Percentiles rank a stretch among this genome's conserved stretches.
Conservation (phyloP, 2,113 vertebrate species). For the Phoenicopterus ruber region DNA sequence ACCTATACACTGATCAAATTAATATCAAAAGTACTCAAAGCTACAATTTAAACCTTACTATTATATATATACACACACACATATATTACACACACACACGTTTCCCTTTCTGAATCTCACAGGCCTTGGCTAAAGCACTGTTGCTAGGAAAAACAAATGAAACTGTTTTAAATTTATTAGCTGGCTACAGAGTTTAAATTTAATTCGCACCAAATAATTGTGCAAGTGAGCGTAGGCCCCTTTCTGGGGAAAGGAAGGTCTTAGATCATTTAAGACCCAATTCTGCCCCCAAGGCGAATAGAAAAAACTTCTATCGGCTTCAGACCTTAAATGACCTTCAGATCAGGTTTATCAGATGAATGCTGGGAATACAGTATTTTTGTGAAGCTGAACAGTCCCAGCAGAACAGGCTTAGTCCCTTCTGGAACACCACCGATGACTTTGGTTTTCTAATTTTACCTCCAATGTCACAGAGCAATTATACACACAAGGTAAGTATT, state of each 20-base stretch:
- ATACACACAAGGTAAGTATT: neutral
- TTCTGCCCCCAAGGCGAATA: neutral
- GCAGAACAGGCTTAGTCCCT: neutral
- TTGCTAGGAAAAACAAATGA: neutral
- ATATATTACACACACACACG: neutral
- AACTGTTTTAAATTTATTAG: neutral
- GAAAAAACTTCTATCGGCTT: neutral
- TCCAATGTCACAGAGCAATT: neutral
- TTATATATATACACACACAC: neutral
- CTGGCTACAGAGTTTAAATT: neutral
- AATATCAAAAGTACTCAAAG: neutral
- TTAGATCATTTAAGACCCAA: neutral
- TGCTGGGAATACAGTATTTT: neutral
- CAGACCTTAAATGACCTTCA: neutral
- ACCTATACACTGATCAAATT: neutral
- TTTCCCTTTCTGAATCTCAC: neutral
- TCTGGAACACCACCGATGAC: neutral
- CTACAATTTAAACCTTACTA: neutral
- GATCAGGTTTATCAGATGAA: neutral
- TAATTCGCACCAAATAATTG: neutral
- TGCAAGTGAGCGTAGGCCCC: neutral
- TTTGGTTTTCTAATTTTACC: neutral
- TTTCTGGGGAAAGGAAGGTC: neutral
- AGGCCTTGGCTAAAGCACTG: neutral
- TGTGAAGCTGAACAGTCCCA: neutral